Conservation (phyloP, 2,113 vertebrate genomes). For the Dicentrarchus labrax region DNA sequence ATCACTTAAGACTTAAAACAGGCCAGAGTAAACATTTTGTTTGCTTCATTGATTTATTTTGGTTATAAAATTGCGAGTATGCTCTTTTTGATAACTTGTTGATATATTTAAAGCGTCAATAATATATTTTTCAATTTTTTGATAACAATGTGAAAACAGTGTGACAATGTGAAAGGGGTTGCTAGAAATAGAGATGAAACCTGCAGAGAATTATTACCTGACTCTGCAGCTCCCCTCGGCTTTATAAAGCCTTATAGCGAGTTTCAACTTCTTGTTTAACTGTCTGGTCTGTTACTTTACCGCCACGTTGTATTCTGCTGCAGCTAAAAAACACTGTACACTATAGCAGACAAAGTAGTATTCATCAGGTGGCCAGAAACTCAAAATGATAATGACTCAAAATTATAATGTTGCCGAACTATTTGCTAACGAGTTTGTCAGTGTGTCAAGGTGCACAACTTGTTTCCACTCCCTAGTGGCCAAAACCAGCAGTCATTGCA, state of each 20-base stretch:
- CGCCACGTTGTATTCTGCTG: neutral
- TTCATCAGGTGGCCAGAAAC: neutral
- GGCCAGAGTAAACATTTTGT: neutral
- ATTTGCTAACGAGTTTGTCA: neutral
- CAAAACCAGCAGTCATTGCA: neutral
- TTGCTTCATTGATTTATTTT: slow-evolving; percentile 17
- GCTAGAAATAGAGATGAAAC: neutral
- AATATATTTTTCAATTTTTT: neutral
- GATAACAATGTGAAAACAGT: neutral
- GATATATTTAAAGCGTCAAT: neutral
- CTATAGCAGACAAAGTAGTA: neutral
- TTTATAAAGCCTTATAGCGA: neutral
- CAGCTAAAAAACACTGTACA: neutral
- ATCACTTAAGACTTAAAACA: neutral
- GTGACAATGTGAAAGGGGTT: neutral
- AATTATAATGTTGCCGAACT: neutral
- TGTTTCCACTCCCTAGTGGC: neutral
- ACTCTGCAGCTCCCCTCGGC: neutral
- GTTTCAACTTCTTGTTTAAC: neutral
- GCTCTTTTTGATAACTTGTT: too few species aligned
- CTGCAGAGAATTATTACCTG: neutral
- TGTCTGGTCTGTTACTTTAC: neutral
- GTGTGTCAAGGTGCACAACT: too few species aligned
- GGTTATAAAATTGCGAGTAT: neutral
- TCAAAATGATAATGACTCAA: neutral